Base-by-base conservation (phyloP, 2,113 vertebrate genomes). In the Callipepla californica region DNA sequence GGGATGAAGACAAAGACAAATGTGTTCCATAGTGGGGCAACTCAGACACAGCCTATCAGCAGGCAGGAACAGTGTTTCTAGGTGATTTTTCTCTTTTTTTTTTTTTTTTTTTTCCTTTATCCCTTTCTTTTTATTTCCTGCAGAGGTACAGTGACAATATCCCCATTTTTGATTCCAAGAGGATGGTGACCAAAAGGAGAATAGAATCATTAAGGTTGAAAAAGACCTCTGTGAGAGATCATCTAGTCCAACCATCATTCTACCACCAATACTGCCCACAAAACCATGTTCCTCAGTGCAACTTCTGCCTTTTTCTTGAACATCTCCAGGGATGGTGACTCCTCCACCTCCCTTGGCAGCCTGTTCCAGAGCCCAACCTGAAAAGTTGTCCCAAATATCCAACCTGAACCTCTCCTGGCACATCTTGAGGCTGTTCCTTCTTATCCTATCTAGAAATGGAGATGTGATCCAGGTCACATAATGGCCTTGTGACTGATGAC, bases 111-210 rank as follows among this genome's bases (percentile, higher is more conserved):
- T 47, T 50, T 26, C 26, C 22, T 58, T 47, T 44, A 15, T 4
- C 6, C 9, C 55, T 83, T 67, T 79, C 16, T 25, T 62, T 30
- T 42, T 68, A 7, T 15, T 72, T 65, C 1, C 22, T 55, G 65
- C 0, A 3, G 59, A 80, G 19, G 3, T 26, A 53, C 22, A 2
- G 17, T 5, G 7, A 34, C 66, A 5, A 7, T 80, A 6, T 47
- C 20, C 32, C 17, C 5, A 6, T 32, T 74, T 80, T 34, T 69
- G 13, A 19, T 48, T 70, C 36, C 19, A 28, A n/a, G 4, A 7
- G 4, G 69, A 61, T 0, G 0, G 23, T 69, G 32, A 15, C 16
- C 8, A 22, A 55, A 78, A 51, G 50, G 25, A 51, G 15, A 25
- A 51, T 16, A 51, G 50, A 51, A 51, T 51, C 50, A 51, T 51